These are phyloP conservation scores for Metridium senile DNA, from an alignment of 92 coral and sea anemone species.

Conservation along the genomic window DNA sequence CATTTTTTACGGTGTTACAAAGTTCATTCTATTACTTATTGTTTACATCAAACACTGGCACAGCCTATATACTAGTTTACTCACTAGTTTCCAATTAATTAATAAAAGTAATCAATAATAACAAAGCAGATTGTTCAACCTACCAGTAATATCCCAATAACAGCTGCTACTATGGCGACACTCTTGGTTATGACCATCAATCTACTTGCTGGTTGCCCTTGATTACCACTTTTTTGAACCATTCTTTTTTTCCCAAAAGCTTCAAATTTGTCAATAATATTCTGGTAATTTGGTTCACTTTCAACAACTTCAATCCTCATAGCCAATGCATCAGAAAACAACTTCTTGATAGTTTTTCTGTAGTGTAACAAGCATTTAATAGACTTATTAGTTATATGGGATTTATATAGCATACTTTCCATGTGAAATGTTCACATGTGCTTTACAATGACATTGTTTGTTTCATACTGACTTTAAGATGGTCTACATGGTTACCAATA, in stretches of 20 bases:
- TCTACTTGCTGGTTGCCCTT: constrained; percentile 31
- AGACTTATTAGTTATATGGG: not conserved
- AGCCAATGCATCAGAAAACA: constrained; percentile 62
- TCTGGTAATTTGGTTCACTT: constrained; percentile 34
- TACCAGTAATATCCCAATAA: constrained; percentile 72
- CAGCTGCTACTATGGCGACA: constrained; percentile 40
- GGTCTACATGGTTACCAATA: no score
- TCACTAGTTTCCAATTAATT: no score
- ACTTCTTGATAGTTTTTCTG: constrained; percentile 79
- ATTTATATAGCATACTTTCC: no score
- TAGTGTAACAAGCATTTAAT: not conserved
- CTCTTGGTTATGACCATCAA: constrained; percentile 32
- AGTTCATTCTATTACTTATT: no score
- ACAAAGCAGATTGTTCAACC: not conserved
- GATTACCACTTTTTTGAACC: constrained; percentile 21
- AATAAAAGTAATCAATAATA: no score
- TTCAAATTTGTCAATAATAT: constrained; percentile 66
- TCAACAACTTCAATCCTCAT: constrained; percentile 37
- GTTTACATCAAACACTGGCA: no score
- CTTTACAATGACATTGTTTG: no score
- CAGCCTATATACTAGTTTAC: no score
- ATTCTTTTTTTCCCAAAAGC: constrained; percentile 42
- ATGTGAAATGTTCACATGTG: no score
- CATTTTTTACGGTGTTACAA: no score
- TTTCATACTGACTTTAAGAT: no score